These are phyloP conservation scores for Porites divaricata DNA, from an alignment of 92 coral and sea anemone genomes.

Conservation along the genomic window DNA sequence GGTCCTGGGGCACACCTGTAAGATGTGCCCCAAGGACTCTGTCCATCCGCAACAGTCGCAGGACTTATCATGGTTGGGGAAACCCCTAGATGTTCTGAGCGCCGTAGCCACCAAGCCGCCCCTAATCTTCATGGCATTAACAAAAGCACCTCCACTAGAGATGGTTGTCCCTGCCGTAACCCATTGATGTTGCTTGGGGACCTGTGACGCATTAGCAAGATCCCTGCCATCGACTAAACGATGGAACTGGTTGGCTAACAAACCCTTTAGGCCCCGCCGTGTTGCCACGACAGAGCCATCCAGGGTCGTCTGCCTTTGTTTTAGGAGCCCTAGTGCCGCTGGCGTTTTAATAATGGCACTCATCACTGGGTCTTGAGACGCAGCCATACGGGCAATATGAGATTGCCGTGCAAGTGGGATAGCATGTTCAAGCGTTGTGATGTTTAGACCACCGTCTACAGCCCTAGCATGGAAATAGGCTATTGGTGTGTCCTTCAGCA, in stretches of 20 bases:
- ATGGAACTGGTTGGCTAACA: conserved; percentile 12
- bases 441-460: no score
- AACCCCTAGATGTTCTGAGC: conserved; percentile 14
- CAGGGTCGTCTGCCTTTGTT: background rate
- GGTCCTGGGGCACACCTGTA: background rate
- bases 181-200: conserved; percentile 24
- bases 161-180: background rate
- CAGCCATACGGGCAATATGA: no score
- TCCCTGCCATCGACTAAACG: conserved; percentile 27
- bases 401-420: no score
- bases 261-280: conserved; percentile 7
- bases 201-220: background rate
- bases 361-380: no score
- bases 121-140: conserved; percentile 28
- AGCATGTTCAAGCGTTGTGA: no score
- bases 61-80: background rate
- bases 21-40: conserved; percentile 46
- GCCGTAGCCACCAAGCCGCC: conserved; percentile 30
- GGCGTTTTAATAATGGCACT: no score
- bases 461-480: no score
- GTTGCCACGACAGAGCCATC: background rate
- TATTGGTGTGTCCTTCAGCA: no score
- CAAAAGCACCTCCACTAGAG: background rate
- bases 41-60: conserved; percentile 37
- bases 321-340: no score